These are phyloP conservation scores for Limnephilus auricula DNA, from an alignment of 2,888 invertebrate genomes.

Conservation along the genomic window DNA sequence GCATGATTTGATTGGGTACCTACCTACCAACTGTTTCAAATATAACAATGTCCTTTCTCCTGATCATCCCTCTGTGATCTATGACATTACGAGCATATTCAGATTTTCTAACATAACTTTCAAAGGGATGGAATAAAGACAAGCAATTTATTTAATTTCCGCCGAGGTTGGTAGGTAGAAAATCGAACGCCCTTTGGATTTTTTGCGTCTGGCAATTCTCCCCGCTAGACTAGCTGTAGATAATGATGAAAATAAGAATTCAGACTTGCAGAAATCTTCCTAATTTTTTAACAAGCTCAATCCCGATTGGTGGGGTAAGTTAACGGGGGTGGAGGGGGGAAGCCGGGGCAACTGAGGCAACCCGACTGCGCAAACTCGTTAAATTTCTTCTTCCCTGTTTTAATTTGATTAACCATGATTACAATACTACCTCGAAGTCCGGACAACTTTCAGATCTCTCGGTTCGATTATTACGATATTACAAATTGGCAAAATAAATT, in stretches of 20 bases:
- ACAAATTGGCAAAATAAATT: conserved; percentile 22
- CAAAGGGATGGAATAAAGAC: not conserved
- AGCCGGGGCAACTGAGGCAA: not conserved
- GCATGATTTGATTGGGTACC: not conserved
- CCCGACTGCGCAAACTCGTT: conserved; percentile 33
- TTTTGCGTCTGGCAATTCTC: conserved; percentile 53
- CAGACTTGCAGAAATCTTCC: conserved; percentile 35
- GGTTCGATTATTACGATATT: conserved; percentile 32
- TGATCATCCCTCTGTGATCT: not conserved
- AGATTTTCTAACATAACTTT: not conserved
- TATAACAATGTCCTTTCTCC: not conserved
- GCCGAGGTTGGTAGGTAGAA: conserved; percentile 20
- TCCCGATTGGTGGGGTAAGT: conserved; percentile 17
- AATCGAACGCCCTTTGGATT: conserved; percentile 52
- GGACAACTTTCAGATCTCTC: conserved; percentile 17
- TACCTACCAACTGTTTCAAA: not conserved
- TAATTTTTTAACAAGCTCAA: conserved; percentile 57
- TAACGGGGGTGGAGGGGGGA: not conserved
- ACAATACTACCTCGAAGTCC: conserved; percentile 5
- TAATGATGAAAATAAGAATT: conserved; percentile 55
- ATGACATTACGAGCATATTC: not conserved
- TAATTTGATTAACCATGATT: conserved; percentile 52
- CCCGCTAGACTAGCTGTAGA: conserved; percentile 46
- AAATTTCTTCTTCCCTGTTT: conserved; percentile 43
- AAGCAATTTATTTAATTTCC: conserved; percentile 35